These are phyloP conservation scores for Apaloderma vittatum DNA, from an alignment of 2,113 vertebrate species.

Conservation along the genomic window DNA sequence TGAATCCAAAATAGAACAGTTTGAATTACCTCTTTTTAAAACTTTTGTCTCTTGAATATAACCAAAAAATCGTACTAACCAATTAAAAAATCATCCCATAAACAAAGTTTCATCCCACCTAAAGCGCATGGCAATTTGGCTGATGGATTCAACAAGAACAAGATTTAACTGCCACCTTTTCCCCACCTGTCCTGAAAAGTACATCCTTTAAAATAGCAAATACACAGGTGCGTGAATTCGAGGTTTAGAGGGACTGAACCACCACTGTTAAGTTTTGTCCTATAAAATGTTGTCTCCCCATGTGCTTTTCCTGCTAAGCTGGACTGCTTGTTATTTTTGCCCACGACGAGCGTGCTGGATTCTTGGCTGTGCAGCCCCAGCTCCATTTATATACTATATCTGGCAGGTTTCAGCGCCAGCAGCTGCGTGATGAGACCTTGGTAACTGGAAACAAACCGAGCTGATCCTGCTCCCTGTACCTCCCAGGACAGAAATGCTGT, in stretches of 20 bases:
- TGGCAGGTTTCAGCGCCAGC: background rate
- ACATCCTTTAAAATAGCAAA: background rate
- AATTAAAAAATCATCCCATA: background rate
- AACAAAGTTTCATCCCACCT: background rate
- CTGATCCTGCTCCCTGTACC: background rate
- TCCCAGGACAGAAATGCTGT: background rate
- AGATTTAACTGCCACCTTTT: background rate
- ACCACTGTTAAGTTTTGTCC: background rate
- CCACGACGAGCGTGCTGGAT: background rate
- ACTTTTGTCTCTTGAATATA: background rate
- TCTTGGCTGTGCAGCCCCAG: background rate
- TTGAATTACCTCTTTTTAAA: background rate
- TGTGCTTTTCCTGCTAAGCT: background rate
- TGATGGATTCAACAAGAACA: background rate
- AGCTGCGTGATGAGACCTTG: background rate
- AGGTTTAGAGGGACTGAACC: background rate
- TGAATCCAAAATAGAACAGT: background rate
- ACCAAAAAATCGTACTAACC: background rate
- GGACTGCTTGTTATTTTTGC: background rate
- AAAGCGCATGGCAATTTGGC: background rate
- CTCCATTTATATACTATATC: background rate
- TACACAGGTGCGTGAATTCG: background rate
- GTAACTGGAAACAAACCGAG: slow-evolving; percentile 6
- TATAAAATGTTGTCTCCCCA: background rate
- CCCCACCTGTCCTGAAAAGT: background rate